Conservation (phyloP, 2,797 vertebrate genomes). For the Todus mexicanus region DNA sequence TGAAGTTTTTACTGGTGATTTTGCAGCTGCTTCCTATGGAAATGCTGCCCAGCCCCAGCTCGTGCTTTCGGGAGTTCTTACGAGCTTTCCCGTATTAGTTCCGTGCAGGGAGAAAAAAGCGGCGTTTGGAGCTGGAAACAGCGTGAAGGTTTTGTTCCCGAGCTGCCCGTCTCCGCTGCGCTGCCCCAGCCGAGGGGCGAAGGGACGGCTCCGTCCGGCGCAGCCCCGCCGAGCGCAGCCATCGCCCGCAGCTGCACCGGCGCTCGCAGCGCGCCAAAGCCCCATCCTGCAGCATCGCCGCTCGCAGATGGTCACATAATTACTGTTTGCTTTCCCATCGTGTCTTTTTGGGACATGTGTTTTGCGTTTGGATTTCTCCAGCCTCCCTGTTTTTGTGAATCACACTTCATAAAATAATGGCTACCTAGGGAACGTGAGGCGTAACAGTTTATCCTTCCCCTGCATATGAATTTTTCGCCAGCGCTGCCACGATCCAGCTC, state of each 20-base stretch:
- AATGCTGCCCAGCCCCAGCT: background rate
- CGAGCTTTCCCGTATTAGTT: background rate
- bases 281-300: background rate
- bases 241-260: background rate
- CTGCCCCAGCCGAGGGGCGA: background rate
- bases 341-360: slow-evolving; percentile 42
- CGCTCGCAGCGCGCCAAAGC: background rate
- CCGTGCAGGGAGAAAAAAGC: background rate
- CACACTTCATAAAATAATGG: slow-evolving; percentile 48
- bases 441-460: background rate
- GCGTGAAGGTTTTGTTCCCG: background rate
- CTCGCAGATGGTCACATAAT: background rate
- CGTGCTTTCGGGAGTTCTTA: background rate
- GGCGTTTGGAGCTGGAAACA: background rate
- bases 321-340: slow-evolving; percentile 6
- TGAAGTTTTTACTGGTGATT: background rate
- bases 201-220: rapidly evolving
- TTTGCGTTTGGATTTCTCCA: slow-evolving; percentile 6
- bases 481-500: background rate
- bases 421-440: background rate
- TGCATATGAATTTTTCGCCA: background rate
- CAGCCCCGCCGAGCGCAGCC: background rate
- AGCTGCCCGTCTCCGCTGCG: background rate
- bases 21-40: slow-evolving; percentile 41
- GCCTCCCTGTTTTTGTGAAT: slow-evolving; percentile 30